A percentile compares a stretch with the other conserved stretches of the same genome.
phyloP scores from a whole-genome alignment of 2,888 invertebrate species.

The Pollenia angustigena region DNA sequence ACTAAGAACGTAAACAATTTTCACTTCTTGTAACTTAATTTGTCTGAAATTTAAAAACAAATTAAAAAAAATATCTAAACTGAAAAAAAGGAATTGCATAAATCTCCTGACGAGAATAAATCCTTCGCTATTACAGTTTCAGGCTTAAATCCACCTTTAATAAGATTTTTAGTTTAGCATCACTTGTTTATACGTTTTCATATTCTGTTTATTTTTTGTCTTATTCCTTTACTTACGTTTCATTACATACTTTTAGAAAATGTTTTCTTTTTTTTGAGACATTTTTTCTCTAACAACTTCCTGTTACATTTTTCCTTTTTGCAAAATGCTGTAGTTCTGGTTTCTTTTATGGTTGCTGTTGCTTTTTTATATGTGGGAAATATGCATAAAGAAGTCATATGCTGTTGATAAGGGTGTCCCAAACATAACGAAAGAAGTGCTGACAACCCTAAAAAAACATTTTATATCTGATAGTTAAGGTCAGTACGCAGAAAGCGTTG shows the following conservation, averaged over 20 bases:
- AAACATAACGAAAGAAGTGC: too few species aligned
- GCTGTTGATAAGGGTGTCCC: too few species aligned
- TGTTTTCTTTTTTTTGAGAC: conserved; percentile 5
- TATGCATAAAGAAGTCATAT: too few species aligned
- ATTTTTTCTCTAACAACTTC: conserved; percentile 7
- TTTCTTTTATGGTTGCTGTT: background rate
- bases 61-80: background rate
- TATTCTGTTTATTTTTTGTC: conserved; percentile 40
- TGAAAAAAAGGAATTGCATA: conserved; percentile 15
- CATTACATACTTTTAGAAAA: conserved; percentile 19
- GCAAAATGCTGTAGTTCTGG: background rate
- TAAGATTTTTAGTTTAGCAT: conserved; percentile 58
- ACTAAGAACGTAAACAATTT: background rate
- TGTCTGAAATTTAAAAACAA: background rate
- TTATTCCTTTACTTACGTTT: conserved; percentile 24
- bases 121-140: conserved; percentile 42
- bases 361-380: background rate
- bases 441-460: too few species aligned
- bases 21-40: background rate
- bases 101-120: conserved; percentile 16
- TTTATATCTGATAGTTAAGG: too few species aligned
- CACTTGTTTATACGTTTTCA: conserved; percentile 51
- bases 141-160: conserved; percentile 48
- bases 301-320: conserved; percentile 32
- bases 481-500: too few species aligned